Evolutionary conservation across 2,797 vertebrate genomes (phyloP), one percentile per base, ranked within the genome.

Genomic region (Ispidina picta): DNA sequence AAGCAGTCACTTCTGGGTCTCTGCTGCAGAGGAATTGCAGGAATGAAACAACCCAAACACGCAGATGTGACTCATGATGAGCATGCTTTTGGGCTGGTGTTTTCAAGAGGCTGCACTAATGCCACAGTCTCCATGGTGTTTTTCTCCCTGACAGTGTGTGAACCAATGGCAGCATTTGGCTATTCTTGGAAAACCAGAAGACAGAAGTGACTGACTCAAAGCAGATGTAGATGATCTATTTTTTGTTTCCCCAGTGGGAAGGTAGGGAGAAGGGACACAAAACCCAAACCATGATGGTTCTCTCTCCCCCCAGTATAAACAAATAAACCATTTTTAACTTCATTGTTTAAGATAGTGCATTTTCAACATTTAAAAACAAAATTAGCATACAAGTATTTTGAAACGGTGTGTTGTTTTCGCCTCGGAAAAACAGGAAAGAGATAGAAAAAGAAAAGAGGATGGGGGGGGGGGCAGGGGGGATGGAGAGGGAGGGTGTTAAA

Each of bases 171-270:
- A 93, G 73, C 66, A 72, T 89, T 72, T 81, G 85, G 76, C 91
- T 94, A 91, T 94, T 96, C 86, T 94, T 92, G 85, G 94, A 95
- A 96, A 92, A 92, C 31, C 85, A 92, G 59, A 90, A 92, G 89
- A 76, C 65, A 90, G 78, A 94, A 93, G 63, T 52, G 70, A 78
- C 88, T 94, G 91, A 92, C 66, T 96, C 85, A 91, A 91, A 91
- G 83, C 89, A 89, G 82, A 93, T 94, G 59, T 52, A 86, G 73
- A 69, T 62, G 22, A 65, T 93, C 73, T 90, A 56, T n/a, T 88
- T 95, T 88, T 89, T 83, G 59, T 92, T 89, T 80, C 23, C 44
- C 13, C 33, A 56, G 23, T 73, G 65, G 66, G 20, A 86, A 79
- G 64, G 18, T 1, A 90, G 26, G 51, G 43, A 90, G 52, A 73